These are phyloP conservation scores for Oikopleura dioica DNA, from an alignment of 23 tunicate genomes.

Conservation along the genomic window DNA sequence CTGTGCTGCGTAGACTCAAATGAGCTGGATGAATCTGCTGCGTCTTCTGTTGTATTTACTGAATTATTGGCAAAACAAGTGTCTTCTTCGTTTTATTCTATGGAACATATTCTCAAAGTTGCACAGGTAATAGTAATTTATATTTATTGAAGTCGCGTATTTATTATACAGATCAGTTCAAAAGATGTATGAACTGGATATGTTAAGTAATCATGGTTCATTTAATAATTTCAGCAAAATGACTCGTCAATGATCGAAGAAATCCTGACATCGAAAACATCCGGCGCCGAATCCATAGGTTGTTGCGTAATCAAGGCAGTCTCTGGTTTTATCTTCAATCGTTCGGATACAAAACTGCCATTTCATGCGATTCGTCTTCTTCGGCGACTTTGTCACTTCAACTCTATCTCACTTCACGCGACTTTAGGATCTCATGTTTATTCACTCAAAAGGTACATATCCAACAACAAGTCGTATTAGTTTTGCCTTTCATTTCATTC, in stretches of 20 bases:
- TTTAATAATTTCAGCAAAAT: too few species aligned
- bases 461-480: too few species aligned
- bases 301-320: background rate
- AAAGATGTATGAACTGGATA: too few species aligned
- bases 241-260: constrained; percentile 6
- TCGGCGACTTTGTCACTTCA: constrained; percentile 4
- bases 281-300: background rate
- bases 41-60: background rate
- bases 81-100: background rate
- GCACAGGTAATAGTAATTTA: too few species aligned
- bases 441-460: background rate
- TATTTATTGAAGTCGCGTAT: too few species aligned
- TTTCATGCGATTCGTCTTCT: background rate
- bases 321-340: constrained; percentile 3
- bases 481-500: too few species aligned
- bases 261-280: background rate
- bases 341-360: background rate
- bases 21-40: background rate
- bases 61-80: background rate
- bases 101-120: too few species aligned
- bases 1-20: background rate
- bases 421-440: constrained; percentile 10
- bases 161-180: too few species aligned
- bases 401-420: background rate
- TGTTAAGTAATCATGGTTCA: too few species aligned